A percentile compares a stretch with the other conserved stretches of the same genome.
phyloP scores from a whole-genome alignment of 2,888 invertebrate species.

The Microchrysa polita region DNA sequence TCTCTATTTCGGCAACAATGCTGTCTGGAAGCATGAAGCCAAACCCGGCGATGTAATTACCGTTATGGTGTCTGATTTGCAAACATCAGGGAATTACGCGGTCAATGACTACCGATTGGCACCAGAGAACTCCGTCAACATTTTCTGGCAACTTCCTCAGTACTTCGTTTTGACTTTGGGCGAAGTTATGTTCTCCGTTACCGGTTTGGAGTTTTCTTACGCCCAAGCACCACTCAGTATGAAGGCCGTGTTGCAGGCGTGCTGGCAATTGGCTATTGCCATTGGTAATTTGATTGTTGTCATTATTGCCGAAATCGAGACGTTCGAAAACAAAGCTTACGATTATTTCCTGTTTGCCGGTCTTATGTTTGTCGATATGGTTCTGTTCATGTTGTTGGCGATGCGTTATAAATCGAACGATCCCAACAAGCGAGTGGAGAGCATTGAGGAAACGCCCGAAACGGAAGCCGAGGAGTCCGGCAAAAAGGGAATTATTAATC shows the following conservation, averaged over 20 bases:
- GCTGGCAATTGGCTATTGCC: conserved; percentile 93
- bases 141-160: conserved; percentile 75
- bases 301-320: conserved; percentile 81
- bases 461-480: conserved; percentile 18
- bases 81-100: conserved; percentile 31
- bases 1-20: not conserved
- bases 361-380: conserved; percentile 85
- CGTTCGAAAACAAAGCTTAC: conserved; percentile 80
- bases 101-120: conserved; percentile 54
- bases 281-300: conserved; percentile 94
- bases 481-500: conserved; percentile 42
- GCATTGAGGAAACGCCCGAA: conserved; percentile 9
- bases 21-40: conserved; percentile 21
- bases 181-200: conserved; percentile 74
- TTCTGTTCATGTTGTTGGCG: conserved; percentile 83
- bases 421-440: conserved; percentile 49
- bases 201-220: conserved; percentile 77
- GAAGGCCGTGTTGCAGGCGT: conserved; percentile 93
- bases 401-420: conserved; percentile 72
- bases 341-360: conserved; percentile 92
- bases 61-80: conserved; percentile 53
- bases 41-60: conserved; percentile 62
- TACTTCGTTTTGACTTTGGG: conserved; percentile 74
- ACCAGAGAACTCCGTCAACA: conserved; percentile 67
- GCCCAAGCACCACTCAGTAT: conserved; percentile 78